Evolutionary conservation across 2,113 vertebrate genomes (phyloP).

Genomic region (Mustela lutreola): DNA sequence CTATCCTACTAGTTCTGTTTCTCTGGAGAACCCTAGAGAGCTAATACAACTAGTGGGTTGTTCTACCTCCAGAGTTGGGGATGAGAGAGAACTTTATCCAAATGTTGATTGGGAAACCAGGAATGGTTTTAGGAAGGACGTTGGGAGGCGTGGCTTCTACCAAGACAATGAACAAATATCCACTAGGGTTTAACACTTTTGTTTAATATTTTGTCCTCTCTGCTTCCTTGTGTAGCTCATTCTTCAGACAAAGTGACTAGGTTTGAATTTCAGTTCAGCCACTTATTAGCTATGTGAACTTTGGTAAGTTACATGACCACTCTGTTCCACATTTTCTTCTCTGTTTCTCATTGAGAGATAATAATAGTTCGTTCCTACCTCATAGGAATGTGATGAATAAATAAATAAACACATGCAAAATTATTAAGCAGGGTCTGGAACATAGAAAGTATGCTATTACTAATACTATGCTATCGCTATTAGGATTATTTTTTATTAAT

Average conservation of each 20-base stretch:
- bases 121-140: background rate
- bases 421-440: background rate
- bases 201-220: background rate
- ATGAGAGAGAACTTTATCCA: background rate
- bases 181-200: background rate
- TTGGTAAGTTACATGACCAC: background rate
- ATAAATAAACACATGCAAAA: background rate
- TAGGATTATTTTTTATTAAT: background rate
- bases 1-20: background rate
- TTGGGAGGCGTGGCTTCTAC: background rate
- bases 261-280: background rate
- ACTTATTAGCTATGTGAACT: background rate
- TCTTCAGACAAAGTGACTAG: background rate
- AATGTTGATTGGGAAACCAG: background rate
- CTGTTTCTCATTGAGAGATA: background rate
- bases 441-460: background rate
- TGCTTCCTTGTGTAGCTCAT: background rate
- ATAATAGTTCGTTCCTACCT: background rate
- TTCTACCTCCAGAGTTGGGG: background rate
- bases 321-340: background rate
- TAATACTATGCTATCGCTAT: background rate
- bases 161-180: background rate
- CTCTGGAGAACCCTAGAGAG: background rate
- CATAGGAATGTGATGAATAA: background rate
- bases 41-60: background rate